These are phyloP conservation scores for Gambelia wislizenii DNA, from an alignment of 2,797 vertebrate genomes.

Conservation along the genomic window DNA sequence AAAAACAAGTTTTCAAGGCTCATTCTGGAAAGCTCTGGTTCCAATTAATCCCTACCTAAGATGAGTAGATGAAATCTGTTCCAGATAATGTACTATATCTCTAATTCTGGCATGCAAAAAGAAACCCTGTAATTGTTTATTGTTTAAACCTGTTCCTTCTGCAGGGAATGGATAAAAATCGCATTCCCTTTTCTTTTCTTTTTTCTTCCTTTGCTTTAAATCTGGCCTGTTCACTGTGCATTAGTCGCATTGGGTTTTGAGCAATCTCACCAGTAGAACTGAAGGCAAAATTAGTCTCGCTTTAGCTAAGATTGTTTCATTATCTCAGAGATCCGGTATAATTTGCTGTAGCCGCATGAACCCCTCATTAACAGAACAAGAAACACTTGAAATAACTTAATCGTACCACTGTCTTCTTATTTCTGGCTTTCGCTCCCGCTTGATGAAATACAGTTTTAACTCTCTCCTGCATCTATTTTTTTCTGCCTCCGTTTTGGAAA, in stretches of 20 bases:
- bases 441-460: constrained; percentile 40
- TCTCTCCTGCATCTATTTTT: constrained; percentile 15
- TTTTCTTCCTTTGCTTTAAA: not conserved
- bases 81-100: not conserved
- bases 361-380: constrained; percentile 40
- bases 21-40: not conserved
- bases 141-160: not conserved
- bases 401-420: constrained; percentile 33
- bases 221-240: not conserved
- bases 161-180: not conserved
- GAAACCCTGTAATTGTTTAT: not conserved
- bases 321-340: not conserved
- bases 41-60: not conserved
- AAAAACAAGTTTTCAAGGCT: not conserved
- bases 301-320: constrained; percentile 1
- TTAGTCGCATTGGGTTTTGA: constrained; percentile 16
- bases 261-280: constrained; percentile 22
- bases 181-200: not conserved
- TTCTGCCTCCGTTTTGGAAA: not conserved
- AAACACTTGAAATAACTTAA: constrained; percentile 31
- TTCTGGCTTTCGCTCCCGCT: constrained; percentile 24
- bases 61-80: not conserved
- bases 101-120: not conserved
- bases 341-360: constrained; percentile 29
- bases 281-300: constrained; percentile 38